Evolutionary conservation across 2,888 invertebrate genomes (phyloP), one percentile per base, ranked within the genome.

Genomic region (Chymomyza procnemis): DNA sequence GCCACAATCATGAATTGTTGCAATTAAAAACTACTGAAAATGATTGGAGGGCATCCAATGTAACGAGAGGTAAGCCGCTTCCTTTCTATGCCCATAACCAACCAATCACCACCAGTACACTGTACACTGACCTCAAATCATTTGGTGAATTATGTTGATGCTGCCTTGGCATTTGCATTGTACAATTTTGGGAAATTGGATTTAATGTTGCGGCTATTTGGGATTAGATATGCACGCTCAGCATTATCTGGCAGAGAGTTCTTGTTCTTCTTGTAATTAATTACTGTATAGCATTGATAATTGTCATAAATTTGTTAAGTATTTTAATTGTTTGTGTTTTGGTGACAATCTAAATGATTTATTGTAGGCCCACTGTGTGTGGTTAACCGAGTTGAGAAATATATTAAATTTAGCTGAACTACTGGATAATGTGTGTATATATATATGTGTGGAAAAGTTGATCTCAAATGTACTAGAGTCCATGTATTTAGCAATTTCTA

Each of bases 1-100:
- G 57, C 16, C 67, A 61, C 67, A 63, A 68, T 59, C 76, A 64
- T 66, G 66, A 69, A 75, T 69, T 75, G 75, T 79, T 71, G 79
- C 70, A 67, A 34, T 72, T 75, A 66, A 57, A 66, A 80, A 80
- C 80, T 80, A 74, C 71, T 56, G 67, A 57, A 67, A 69, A 83
- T 75, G 75, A 52, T 12, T 41, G 9, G n/a, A n/a, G n/a, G 60
- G 50, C 63, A 34, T 14, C 16, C 48, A 22, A 19, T 34, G 34
- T 50, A 8, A 34, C 59, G 22, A 19, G 46, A 58, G 55, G 19
- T 61, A 60, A 61, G 19, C 14, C 60, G 46, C 22, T 14, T 56
- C 26, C 26, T n/a, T 4, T 54, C 55, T 21, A 26, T 30, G 3
- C 9, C 5, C 12, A n/a, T 50, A 19, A 52, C 57, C 64, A 54